A percentile compares a stretch with the other conserved stretches of the same genome.
Conservation (phyloP, 2,888 invertebrate species). For the Meloe dianella region DNA sequence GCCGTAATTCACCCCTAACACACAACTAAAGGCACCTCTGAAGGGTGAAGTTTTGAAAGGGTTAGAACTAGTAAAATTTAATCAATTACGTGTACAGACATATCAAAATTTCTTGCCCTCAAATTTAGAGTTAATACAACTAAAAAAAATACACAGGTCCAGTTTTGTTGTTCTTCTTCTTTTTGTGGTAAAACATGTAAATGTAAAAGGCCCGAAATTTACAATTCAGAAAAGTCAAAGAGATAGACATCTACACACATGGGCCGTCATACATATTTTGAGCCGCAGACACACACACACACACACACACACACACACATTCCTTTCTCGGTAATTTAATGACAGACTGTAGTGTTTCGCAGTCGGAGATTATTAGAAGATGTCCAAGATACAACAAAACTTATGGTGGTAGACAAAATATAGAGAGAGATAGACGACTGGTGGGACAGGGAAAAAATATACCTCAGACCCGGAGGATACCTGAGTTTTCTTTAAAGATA, state of each 20-base stretch:
- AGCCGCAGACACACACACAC: slow-evolving; percentile 45
- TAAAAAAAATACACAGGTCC: neutral
- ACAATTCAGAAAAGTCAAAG: slow-evolving; percentile 55
- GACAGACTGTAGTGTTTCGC: slow-evolving; percentile 43
- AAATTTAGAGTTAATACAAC: slow-evolving; percentile 34
- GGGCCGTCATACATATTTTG: slow-evolving; percentile 52
- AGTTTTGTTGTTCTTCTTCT: neutral
- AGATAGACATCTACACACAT: slow-evolving; percentile 51
- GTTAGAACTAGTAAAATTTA: slow-evolving; percentile 47
- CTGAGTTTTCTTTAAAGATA: slow-evolving; percentile 34
- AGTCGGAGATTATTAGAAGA: slow-evolving; percentile 43
- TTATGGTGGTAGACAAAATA: slow-evolving; percentile 14
- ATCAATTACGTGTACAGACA: slow-evolving; percentile 52
- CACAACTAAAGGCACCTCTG: slow-evolving; percentile 49
- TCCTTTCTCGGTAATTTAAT: slow-evolving; percentile 52
- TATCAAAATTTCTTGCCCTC: slow-evolving; percentile 46
- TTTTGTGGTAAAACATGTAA: slow-evolving; percentile 48
- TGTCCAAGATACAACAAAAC: slow-evolving; percentile 22
- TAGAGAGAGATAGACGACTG: neutral
- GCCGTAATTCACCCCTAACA: slow-evolving; percentile 52
- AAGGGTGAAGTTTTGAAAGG: slow-evolving; percentile 39
- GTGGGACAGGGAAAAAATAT: slow-evolving; percentile 19
- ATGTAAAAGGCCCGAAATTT: slow-evolving; percentile 50
- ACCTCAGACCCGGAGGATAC: slow-evolving; percentile 33
- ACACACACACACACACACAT: slow-evolving; percentile 43